phyloP scores from a whole-genome alignment of 2,113 vertebrate species.

The Seriola dumerili region DNA sequence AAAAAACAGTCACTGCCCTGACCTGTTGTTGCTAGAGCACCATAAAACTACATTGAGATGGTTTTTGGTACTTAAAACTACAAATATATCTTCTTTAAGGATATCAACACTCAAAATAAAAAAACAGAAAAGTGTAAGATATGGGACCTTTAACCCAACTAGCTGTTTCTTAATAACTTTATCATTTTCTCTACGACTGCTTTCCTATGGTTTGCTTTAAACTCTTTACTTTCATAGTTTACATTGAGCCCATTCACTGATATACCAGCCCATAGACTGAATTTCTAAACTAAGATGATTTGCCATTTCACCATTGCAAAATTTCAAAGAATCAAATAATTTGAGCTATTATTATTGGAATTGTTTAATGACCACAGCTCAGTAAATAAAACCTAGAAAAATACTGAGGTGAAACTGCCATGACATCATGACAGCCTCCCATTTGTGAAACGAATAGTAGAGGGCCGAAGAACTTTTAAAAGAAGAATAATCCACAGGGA shows the following conservation, averaged over 20 bases:
- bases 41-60: no score
- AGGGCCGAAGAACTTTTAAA: constrained; percentile 43
- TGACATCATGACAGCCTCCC: constrained; percentile 37
- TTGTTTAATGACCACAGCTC: not conserved
- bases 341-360: not conserved
- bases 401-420: not conserved
- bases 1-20: no score
- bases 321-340: no score
- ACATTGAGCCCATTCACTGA: not conserved
- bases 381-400: not conserved
- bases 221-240: not conserved
- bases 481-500: constrained; percentile 57
- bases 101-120: no score
- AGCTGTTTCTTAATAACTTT: not conserved
- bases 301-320: not conserved
- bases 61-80: no score
- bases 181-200: no score
- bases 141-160: not conserved
- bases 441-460: constrained; percentile 58
- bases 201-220: no score
- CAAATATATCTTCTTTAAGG: no score
- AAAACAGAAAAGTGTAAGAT: no score
- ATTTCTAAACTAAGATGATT: not conserved
- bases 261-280: not conserved
- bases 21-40: no score